A percentile compares a stretch with the other conserved stretches of the same genome.
phyloP scores from a whole-genome alignment of 2,888 invertebrate genomes.

The Oligia latruncula region DNA sequence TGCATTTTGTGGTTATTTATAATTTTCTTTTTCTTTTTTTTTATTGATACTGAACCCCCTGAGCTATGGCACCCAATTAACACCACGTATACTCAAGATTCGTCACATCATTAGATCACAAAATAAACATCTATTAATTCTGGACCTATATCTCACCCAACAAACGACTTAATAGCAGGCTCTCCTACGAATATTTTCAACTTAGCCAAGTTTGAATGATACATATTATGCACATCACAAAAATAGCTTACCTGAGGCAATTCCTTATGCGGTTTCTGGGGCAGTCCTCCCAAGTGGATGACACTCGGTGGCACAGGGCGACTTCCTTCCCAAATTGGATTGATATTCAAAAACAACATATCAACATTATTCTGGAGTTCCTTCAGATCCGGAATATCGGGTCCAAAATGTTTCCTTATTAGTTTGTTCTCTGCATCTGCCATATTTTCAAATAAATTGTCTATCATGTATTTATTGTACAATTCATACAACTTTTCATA shows the following conservation, averaged over 20 bases:
- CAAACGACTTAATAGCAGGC: not conserved
- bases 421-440: slow-evolving; percentile 53
- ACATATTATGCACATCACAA: not conserved
- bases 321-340: slow-evolving; percentile 77
- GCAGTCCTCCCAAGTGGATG: slow-evolving; percentile 82
- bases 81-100: too few species aligned
- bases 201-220: not conserved
- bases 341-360: slow-evolving; percentile 81
- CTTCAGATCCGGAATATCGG: slow-evolving; percentile 60
- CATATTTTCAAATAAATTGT: slow-evolving; percentile 5
- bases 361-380: slow-evolving; percentile 72
- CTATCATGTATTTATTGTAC: slow-evolving; percentile 54
- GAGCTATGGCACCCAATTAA: too few species aligned
- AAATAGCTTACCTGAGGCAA: slow-evolving; percentile 77
- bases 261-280: slow-evolving; percentile 76
- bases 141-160: not conserved
- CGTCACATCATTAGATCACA: too few species aligned
- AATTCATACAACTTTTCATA: slow-evolving; percentile 70
- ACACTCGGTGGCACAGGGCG: slow-evolving; percentile 81
- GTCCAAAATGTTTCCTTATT: slow-evolving; percentile 66
- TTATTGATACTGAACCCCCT: too few species aligned
- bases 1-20: too few species aligned
- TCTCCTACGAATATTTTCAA: not conserved
- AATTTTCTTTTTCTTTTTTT: too few species aligned
- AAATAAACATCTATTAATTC: not conserved